Evolutionary conservation across 2,113 vertebrate species (phyloP), one percentile per base, ranked within the genome.

Genomic region (Oncorhynchus tshawytscha): DNA sequence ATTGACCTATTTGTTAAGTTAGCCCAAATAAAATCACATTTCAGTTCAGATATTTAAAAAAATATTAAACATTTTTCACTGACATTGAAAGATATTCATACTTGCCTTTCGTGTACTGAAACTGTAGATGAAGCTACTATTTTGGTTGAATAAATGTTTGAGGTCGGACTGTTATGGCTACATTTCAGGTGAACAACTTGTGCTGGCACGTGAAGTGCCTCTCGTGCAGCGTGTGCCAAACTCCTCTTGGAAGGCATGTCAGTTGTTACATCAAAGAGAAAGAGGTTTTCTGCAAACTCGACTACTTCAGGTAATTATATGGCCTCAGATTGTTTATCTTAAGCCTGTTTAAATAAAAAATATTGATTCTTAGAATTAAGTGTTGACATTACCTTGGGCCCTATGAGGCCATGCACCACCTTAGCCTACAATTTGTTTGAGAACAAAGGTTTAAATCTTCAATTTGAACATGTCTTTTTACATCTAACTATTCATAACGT

Each of bases 191-290:
- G 67, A 99, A 98, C 24, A 95, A 96, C 78, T 82, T 97, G 89
- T 98, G 96, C 91, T 99, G 98, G 98, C 98, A 99, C 0, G 96
- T 99, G 75, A 94, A 95, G 51, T 99, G 98, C 75, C 95, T 99
- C 59, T 96, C 96, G 0, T 99, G 98, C 91, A 98, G 96, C 1
- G 96, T 99, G 34, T 99, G 98, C 88, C 94, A 95, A 66, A 96
- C 96, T 0, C 97, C 97, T 18, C 89, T 99, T 25, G 96, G 97
- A 74, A 94, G 96, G 39, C 97, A 99, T 5, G 96, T 96, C 24
- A 99, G 97, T 92, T 99, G 98, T 86, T 99, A 96, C 71, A 96
- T 99, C 83, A 99, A 98, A 92, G 97, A 98, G 57, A 96, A 95
- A 87, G 96, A 98, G 78, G 95, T 99, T 76, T 99, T 96, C 91